Base-by-base conservation (phyloP, 2,888 invertebrate genomes). In the Oligia latruncula region DNA sequence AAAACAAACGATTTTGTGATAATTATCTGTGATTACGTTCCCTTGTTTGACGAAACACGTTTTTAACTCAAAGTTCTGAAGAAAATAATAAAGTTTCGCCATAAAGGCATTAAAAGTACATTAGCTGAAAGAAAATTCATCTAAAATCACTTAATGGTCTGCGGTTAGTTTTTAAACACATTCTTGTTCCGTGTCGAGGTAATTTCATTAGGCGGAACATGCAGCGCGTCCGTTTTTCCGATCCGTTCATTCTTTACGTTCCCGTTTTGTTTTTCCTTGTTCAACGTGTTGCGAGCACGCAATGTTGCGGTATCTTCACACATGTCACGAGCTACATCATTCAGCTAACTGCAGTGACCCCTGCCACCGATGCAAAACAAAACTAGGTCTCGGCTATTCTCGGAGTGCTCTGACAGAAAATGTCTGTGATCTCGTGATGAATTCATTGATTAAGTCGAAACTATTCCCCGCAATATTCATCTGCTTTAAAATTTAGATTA, bases 301-400 rank as follows among this genome's bases (percentile, higher is more conserved):
- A 90, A 94, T 84, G 84, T 80, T 92, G 93, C 92, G 88, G 92
- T 92, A 88, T 92, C 92, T 91, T 88, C 89, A 89, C 91, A 91
- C 86, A 91, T 91, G 91, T 91, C 89, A 86, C 82, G 85, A 87
- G 84, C 82, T 84, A 90, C 83, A 90, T 90, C 88, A 88, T 89
- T 88, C 81, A 86, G 75, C 78, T 83, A 83, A 88, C 90, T 93
- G 93, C 92, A 94, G 87, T 92, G 93, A 93, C 92, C 92, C 93
- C 88, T 93, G 87, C 87, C 84, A 87, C 88, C 78, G 90, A 91
- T 91, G 90, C 89, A 92, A 90, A 75, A 91, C 88, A 91, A 88
- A 94, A 92, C 91, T 93, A 91, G 94, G 92, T 92, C 91, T 92
- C 79, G 80, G 88, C 91, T 94, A 93, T 94, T 94, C 86, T 91